phyloP scores from a whole-genome alignment of 2,113 vertebrate species.

The Tyrannus savana region DNA sequence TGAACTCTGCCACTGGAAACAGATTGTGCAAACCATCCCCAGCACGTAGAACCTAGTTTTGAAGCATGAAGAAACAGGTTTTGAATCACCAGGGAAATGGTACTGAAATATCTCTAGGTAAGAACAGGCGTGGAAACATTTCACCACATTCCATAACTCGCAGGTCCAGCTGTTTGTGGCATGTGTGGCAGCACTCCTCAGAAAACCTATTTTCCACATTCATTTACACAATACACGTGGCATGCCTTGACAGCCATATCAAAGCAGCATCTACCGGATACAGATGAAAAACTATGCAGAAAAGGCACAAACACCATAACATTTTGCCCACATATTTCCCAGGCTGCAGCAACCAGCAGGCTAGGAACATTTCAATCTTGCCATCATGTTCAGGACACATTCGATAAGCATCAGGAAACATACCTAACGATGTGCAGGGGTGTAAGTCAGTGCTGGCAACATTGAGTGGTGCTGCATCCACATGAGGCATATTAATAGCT shows the following conservation, averaged over 20 bases:
- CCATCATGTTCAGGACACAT: not conserved
- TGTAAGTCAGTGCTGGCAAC: not conserved
- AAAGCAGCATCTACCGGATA: not conserved
- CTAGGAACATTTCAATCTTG: not conserved
- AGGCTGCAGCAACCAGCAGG: not conserved
- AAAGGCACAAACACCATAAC: not conserved
- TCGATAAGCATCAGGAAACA: not conserved
- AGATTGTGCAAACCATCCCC: not conserved
- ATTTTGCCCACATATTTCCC: not conserved
- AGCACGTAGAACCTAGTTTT: not conserved
- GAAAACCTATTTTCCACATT: not conserved
- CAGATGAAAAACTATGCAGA: not conserved
- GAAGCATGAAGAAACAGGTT: constrained; percentile 51
- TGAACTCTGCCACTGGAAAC: not conserved
- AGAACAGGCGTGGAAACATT: not conserved
- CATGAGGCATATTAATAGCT: not conserved
- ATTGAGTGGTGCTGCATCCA: not conserved
- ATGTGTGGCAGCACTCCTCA: not conserved
- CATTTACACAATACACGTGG: not conserved
- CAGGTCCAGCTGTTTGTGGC: not conserved
- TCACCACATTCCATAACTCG: fast-evolving
- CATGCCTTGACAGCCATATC: not conserved
- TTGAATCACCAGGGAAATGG: not conserved
- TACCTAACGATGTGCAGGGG: not conserved
- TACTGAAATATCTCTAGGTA: not conserved